Base-by-base conservation (phyloP, 35 echinoderm and acorn worm species). In the Ophioderma brevispina region DNA sequence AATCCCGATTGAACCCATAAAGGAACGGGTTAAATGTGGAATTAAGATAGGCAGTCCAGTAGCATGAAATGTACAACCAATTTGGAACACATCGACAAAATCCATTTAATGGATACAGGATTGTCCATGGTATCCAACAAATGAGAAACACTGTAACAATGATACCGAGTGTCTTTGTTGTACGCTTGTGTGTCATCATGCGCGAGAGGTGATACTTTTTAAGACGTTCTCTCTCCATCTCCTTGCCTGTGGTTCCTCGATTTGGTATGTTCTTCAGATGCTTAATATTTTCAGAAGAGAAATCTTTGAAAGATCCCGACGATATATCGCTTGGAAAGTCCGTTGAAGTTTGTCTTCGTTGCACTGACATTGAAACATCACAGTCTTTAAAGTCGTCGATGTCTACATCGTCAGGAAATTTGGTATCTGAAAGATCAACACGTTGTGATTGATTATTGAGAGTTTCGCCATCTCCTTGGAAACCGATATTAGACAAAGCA, bases 31-130 rank as follows among this genome's bases (percentile, higher is more conserved):
- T 90, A 0, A 90, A 33, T 1, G 89, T 76, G 0, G 89, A 90
- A 36, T 90, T 90, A 19, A 90, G 18, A 79, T 90, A 90, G 11
- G 89, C 89, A 14, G 81, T 14, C 89, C 89, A 90, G 39, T 90
- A 90, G 17, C 79, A 84, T 55, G 80, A 52, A 37, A 83, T 64
- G 37, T 90, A 90, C 50, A 90, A 35, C 33, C 78, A 39, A 31
- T 39, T 38, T 0, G 89, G 81, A 18, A 90, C 80, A 70, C 89
- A 90, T n/a, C 64, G 33, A 46, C 89, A 90, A 80, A 64, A 90
- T 0, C 79, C 39, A 34, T 90, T 82, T 31, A 90, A 5, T 1
- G 89, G 89, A 83, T 83, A 90, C 11, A 90, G 55, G 11, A 90
- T 46, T 1, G 81, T 40, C 35, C 82, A 90, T 23, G 38, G 55